Evolutionary conservation across 2,888 invertebrate genomes (phyloP).

Genomic region (Achlya flavicornis): DNA sequence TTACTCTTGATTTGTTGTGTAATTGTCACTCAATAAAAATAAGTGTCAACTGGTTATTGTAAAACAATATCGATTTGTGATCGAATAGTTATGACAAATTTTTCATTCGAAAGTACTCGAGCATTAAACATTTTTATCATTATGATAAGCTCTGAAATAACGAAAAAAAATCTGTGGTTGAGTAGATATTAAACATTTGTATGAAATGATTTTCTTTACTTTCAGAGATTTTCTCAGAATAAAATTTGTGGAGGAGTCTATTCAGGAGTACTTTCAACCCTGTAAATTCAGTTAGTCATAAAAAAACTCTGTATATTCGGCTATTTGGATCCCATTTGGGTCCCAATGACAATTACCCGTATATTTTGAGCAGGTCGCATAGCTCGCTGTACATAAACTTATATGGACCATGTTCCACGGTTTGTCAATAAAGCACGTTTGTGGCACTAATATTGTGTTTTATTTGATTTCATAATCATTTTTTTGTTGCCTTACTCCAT

Average conservation of each 20-base stretch:
- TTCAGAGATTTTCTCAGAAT: too few relatives aligned
- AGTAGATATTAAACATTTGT: too few relatives aligned
- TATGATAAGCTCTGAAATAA: too few relatives aligned
- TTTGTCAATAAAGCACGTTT: conserved; percentile 81
- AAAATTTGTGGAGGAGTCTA: too few relatives aligned
- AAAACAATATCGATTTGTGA: conserved; percentile 15
- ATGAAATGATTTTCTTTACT: too few relatives aligned
- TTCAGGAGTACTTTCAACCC: too few relatives aligned
- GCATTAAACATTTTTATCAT: too few relatives aligned
- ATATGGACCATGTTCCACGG: conserved; percentile 61
- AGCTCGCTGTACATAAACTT: conserved; percentile 61
- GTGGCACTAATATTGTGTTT: conserved; percentile 68
- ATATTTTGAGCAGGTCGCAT: conserved; percentile 43
- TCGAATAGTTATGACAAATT: background rate
- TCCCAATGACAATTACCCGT: conserved; percentile 15
- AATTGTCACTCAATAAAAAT: conserved; percentile 35
- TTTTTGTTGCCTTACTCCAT: too few relatives aligned
- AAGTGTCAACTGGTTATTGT: conserved; percentile 26
- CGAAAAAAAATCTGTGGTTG: too few relatives aligned
- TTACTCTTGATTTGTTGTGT: conserved; percentile 39
- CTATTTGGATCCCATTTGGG: background rate
- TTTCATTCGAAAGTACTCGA: too few relatives aligned
- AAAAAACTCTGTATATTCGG: too few relatives aligned
- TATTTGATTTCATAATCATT: conserved; percentile 28
- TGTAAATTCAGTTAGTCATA: too few relatives aligned